phyloP scores from a whole-genome alignment of 2,888 invertebrate species.

The Latheticus oryzae region DNA sequence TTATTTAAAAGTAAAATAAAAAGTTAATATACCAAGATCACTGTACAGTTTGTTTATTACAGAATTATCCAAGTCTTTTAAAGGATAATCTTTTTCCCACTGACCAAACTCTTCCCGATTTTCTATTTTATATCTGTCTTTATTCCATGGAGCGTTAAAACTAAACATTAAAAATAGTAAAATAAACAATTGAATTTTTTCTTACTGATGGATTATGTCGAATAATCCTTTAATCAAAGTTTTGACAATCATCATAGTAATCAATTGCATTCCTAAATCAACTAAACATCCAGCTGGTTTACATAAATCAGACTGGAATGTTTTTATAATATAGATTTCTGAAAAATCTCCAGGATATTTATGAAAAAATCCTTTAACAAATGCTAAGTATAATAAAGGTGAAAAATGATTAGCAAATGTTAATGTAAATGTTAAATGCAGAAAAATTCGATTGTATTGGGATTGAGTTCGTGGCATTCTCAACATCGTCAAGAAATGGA shows the following conservation, averaged over 20 bases:
- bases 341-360: conserved; percentile 12
- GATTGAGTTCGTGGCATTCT: conserved; percentile 14
- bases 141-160: too few relatives aligned
- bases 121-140: too few relatives aligned
- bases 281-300: conserved; percentile 17
- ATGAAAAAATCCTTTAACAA: conserved; percentile 17
- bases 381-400: conserved; percentile 19
- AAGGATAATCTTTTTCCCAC: conserved; percentile 11
- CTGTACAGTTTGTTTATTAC: conserved; percentile 5
- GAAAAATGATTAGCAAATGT: conserved; percentile 13
- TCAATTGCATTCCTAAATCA: conserved; percentile 15
- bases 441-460: conserved; percentile 16
- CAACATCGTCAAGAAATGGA: conserved; percentile 4
- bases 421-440: conserved; percentile 14
- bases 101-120: too few relatives aligned
- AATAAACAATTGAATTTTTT: too few relatives aligned
- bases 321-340: background rate
- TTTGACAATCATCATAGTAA: conserved; percentile 12
- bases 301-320: conserved; percentile 12
- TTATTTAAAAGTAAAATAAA: background rate
- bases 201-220: conserved; percentile 4
- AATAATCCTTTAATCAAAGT: background rate
- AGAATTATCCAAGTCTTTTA: background rate
- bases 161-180: too few relatives aligned
- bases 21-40: conserved; percentile 17